Conservation (phyloP, 2,797 vertebrate genomes). For the Mycteria americana region DNA sequence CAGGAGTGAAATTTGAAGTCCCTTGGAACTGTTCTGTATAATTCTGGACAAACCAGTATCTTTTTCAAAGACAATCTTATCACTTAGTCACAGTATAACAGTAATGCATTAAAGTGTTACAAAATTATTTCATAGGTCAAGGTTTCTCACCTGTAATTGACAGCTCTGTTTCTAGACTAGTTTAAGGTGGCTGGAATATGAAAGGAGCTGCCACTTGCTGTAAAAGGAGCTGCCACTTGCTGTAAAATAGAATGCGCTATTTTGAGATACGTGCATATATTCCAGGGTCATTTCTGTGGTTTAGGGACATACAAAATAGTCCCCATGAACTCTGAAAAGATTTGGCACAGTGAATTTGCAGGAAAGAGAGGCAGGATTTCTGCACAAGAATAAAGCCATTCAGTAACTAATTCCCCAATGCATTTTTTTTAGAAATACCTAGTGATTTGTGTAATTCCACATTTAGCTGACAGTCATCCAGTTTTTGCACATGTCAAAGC, state of each 20-base stretch:
- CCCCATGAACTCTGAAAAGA: neutral
- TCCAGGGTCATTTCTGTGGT: neutral
- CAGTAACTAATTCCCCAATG: neutral
- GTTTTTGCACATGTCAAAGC: neutral
- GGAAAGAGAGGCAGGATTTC: neutral
- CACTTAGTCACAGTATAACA: neutral
- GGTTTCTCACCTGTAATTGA: neutral
- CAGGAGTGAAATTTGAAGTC: neutral
- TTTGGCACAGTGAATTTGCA: neutral
- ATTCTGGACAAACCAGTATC: neutral
- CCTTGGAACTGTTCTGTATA: neutral
- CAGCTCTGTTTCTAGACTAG: neutral
- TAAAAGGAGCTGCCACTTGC: neutral
- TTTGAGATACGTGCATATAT: neutral
- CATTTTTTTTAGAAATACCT: neutral
- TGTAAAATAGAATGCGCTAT: neutral
- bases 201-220: neutral
- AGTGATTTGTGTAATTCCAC: neutral
- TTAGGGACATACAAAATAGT: neutral
- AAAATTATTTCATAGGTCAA: conserved; percentile 31
- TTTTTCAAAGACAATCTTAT: neutral
- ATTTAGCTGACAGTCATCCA: neutral
- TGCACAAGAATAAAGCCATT: neutral
- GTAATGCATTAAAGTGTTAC: conserved; percentile 25
- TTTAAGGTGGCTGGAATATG: neutral